Percentiles rank a stretch among this genome's conserved stretches.
These are phyloP conservation scores for Bombus ignitus DNA, from an alignment of 1,140 invertebrate species.

Conservation along the genomic window DNA sequence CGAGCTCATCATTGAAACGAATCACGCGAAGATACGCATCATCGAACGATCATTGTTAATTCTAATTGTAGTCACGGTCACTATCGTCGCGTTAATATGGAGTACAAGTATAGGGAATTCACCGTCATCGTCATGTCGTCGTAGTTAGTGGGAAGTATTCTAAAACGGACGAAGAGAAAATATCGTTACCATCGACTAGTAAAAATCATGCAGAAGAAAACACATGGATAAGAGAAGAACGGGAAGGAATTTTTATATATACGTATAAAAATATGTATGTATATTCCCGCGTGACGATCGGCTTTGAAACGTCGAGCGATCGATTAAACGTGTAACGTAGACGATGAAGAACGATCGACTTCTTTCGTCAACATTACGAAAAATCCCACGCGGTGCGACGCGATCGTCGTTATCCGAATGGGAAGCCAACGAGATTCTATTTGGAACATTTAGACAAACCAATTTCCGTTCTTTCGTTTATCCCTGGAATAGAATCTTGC, in stretches of 20 bases:
- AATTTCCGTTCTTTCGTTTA: slow-evolving; percentile 2
- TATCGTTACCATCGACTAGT: slow-evolving; percentile 41
- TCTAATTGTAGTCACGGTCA: slow-evolving; percentile 64
- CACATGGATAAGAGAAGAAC: not conserved
- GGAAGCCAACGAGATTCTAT: slow-evolving; percentile 52
- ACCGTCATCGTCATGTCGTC: slow-evolving; percentile 53
- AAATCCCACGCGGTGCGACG: slow-evolving; percentile 15
- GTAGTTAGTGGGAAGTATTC: slow-evolving; percentile 21
- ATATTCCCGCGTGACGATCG: slow-evolving; percentile 14
- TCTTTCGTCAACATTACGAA: slow-evolving; percentile 28
- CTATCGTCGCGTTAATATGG: slow-evolving; percentile 57
- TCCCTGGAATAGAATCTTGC: slow-evolving; percentile 58
- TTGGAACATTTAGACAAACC: slow-evolving; percentile 1
- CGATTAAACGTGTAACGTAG: not conserved
- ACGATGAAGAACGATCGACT: slow-evolving; percentile 36
- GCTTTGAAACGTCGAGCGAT: slow-evolving; percentile 18
- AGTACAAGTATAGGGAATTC: slow-evolving; percentile 26
- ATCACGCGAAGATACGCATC: slow-evolving; percentile 43
- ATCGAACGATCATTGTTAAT: slow-evolving; percentile 60
- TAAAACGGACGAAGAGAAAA: slow-evolving; percentile 19
- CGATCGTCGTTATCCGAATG: slow-evolving; percentile 1
- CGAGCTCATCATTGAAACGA: slow-evolving; percentile 35
- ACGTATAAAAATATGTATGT: not conserved
- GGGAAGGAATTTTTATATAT: not conserved
- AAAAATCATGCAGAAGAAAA: not conserved